phyloP scores from a whole-genome alignment of 2,888 invertebrate species.

The Dicroscelio sp. region DNA sequence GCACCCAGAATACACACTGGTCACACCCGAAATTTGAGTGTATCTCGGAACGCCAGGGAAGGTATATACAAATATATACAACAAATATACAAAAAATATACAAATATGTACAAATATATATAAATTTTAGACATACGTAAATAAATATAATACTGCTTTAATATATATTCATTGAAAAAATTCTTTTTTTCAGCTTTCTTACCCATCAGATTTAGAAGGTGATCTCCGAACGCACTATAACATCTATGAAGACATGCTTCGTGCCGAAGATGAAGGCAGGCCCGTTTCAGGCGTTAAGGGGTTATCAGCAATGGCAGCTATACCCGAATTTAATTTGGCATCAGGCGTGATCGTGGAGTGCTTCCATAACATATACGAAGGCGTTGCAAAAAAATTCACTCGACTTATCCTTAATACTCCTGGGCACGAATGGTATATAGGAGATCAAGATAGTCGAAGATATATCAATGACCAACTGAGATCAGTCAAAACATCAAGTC shows the following conservation, averaged over 20 bases:
- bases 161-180: too few relatives aligned
- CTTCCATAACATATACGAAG: slow-evolving; percentile 34
- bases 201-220: slow-evolving; percentile 26
- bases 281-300: slow-evolving; percentile 10
- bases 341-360: slow-evolving; percentile 15
- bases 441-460: neutral
- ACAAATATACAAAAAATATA: too few relatives aligned
- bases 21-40: too few relatives aligned
- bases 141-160: too few relatives aligned
- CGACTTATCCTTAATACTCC: neutral
- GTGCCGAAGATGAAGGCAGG: neutral
- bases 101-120: too few relatives aligned
- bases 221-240: slow-evolving; percentile 24
- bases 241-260: slow-evolving; percentile 9
- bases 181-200: neutral
- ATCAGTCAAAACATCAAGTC: neutral
- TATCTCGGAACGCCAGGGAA: too few relatives aligned
- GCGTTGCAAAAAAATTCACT: slow-evolving; percentile 7
- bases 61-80: too few relatives aligned
- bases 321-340: slow-evolving; percentile 33
- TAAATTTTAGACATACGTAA: too few relatives aligned
- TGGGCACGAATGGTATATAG: slow-evolving; percentile 26
- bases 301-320: neutral
- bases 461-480: slow-evolving; percentile 25
- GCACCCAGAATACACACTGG: too few relatives aligned